Base-by-base conservation (phyloP, 37 sponge, comb jelly and placozoan genomes). In the Diacarnus erythraeanus region DNA sequence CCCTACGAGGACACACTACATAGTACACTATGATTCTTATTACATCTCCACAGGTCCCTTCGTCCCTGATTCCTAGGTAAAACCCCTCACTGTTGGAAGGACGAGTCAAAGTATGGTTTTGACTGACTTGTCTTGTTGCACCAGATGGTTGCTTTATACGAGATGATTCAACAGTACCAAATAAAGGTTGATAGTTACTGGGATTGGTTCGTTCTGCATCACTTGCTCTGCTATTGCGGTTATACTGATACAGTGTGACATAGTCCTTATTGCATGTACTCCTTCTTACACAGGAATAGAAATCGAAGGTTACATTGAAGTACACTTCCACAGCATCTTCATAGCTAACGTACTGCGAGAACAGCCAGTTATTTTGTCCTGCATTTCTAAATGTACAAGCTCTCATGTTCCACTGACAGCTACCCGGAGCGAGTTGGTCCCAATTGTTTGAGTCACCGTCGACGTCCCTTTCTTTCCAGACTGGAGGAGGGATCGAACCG, bases 321-420 rank as follows among this genome's bases (percentile, higher is more conserved):
- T 27, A 71, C 8, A 71, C 15, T 41, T 71, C 26, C 3, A 23
- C 1, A 37, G 42, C 72, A 40, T 22, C 22, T 43, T 38, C n/a
- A 23, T 22, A 71, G 2, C 72, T 71, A 25, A 71, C 41, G 42
- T 35, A 25, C 27, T 71, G 72, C n/a, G 72, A 44, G 35, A 71
- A 71, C 26, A 71, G 3, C 72, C 72, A 71, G 72, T 71, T 71
- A 40, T 71, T 71, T 37, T 71, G 72, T 5, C 5, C 37, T 38
- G 42, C 10, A 15, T 47, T 6, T 15, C 51, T 47, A 12, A 12
- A 47, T 15, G 51, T 15, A 15, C 10, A 47, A 12, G 51, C 51
- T 6, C 10, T 47, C 51, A 47, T 15, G 6, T 47, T 6, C 51
- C 51, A 47, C 12, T 6, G 12, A 47, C 51, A 47, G 12, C 51